Conservation (phyloP, 2,888 invertebrate genomes). For the Scaptomyza tumidula region DNA sequence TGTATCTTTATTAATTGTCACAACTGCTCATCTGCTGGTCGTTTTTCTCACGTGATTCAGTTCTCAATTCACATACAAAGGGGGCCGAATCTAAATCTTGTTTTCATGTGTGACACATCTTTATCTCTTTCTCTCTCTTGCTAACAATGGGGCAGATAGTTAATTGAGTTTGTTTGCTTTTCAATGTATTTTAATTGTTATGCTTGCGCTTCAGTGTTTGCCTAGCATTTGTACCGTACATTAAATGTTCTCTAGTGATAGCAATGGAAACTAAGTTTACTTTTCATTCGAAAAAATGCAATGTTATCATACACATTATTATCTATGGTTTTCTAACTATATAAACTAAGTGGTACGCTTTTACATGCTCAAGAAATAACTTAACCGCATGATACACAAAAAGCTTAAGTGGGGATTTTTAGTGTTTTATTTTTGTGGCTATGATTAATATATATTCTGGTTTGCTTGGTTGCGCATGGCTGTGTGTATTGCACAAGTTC, state of each 20-base stretch:
- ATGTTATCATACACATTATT: conserved; percentile 22
- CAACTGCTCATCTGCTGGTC: conserved; percentile 20
- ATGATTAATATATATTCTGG: conserved; percentile 39
- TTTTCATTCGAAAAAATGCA: conserved; percentile 15
- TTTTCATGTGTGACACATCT: conserved; percentile 33
- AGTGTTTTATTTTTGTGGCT: conserved; percentile 5
- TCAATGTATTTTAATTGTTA: conserved; percentile 15
- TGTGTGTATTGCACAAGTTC: conserved; percentile 18
- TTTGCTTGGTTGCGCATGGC: background rate
- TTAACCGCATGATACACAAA: conserved; percentile 28
- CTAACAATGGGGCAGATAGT: conserved; percentile 13
- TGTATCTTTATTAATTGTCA: background rate
- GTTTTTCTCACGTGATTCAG: conserved; percentile 35
- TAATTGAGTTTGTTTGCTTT: conserved; percentile 15
- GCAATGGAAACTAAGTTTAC: conserved; percentile 8
- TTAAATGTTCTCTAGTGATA: background rate
- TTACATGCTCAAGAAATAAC: conserved; percentile 10
- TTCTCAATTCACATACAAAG: conserved; percentile 15
- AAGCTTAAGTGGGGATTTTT: conserved; percentile 28
- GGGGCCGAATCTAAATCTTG: conserved; percentile 14
- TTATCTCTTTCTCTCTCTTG: background rate
- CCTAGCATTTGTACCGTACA: conserved; percentile 1
- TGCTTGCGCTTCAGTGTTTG: conserved; percentile 21
- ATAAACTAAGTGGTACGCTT: conserved; percentile 29
- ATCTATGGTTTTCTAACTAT: conserved; percentile 32